Conservation (phyloP, 1,140 invertebrate species). For the Aphidius ervi region DNA sequence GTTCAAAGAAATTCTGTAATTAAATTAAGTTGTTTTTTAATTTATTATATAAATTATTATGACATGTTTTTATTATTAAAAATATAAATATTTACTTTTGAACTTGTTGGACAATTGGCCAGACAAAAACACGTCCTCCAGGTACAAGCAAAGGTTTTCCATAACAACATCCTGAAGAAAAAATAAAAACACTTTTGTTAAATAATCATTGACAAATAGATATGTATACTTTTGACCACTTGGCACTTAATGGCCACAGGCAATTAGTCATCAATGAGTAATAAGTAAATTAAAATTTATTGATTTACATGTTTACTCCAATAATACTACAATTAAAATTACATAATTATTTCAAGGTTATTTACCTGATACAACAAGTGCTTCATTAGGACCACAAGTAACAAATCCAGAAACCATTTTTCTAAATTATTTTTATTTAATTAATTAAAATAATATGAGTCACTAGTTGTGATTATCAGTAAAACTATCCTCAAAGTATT, state of each 20-base stretch:
- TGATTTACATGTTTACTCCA: too few relatives aligned
- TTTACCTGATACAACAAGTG: slow-evolving; percentile 92
- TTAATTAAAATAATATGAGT: too few relatives aligned
- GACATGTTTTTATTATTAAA: background rate
- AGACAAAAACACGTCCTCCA: slow-evolving; percentile 94
- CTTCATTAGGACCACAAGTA: slow-evolving; percentile 96
- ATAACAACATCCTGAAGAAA: slow-evolving; percentile 80
- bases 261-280: background rate
- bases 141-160: slow-evolving; percentile 86
- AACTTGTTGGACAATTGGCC: slow-evolving; percentile 90
- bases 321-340: slow-evolving; percentile 10
- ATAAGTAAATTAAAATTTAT: too few relatives aligned
- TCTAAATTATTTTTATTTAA: slow-evolving; percentile 2
- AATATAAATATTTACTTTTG: slow-evolving; percentile 68
- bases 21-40: background rate
- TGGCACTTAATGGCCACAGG: background rate
- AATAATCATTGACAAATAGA: too few relatives aligned
- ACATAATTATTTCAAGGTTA: slow-evolving; percentile 23
- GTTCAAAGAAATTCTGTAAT: slow-evolving; percentile 83
- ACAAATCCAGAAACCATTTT: slow-evolving; percentile 90
- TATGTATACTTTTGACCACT: background rate
- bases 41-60: background rate
- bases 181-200: slow-evolving; percentile 16
- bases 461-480: too few relatives aligned
- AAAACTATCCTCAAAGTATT: too few relatives aligned